A percentile compares a stretch with the other conserved stretches of the same genome.
Conservation (phyloP, 1,140 invertebrate species). For the Macrosteles quadrilineatus region DNA sequence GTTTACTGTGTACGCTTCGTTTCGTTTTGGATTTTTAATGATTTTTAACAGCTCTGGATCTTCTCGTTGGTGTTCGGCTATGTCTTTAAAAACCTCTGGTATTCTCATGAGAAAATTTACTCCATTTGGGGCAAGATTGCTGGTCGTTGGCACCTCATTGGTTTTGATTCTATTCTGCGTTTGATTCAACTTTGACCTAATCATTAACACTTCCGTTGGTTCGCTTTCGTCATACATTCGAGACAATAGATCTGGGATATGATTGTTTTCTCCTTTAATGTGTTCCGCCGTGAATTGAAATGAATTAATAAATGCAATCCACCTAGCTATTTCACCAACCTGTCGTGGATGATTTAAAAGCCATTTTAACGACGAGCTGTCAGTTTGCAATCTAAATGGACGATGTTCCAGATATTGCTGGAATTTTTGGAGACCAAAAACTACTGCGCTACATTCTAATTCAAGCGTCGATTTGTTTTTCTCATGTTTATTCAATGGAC, state of each 20-base stretch:
- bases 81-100: conserved; percentile 6
- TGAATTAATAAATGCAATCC: neutral
- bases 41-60: neutral
- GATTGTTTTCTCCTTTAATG: conserved; percentile 13
- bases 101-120: neutral
- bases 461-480: neutral
- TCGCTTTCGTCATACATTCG: neutral
- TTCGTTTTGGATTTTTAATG: neutral
- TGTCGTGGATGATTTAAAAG: neutral
- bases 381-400: neutral
- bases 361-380: neutral
- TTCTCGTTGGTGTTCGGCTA: neutral
- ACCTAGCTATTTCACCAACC: neutral
- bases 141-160: neutral
- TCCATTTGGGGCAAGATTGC: neutral
- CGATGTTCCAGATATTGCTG: neutral
- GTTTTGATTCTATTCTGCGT: neutral
- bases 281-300: conserved; percentile 1
- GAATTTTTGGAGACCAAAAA: neutral
- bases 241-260: neutral
- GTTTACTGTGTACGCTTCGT: neutral
- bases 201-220: no score
- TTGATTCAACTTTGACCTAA: no score
- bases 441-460: neutral
- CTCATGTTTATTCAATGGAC: neutral